Percentiles rank a stretch among this genome's conserved stretches.
phyloP scores from a whole-genome alignment of 37 sponge, comb jelly and placozoan genomes.

The Petrosia ficiformis region DNA sequence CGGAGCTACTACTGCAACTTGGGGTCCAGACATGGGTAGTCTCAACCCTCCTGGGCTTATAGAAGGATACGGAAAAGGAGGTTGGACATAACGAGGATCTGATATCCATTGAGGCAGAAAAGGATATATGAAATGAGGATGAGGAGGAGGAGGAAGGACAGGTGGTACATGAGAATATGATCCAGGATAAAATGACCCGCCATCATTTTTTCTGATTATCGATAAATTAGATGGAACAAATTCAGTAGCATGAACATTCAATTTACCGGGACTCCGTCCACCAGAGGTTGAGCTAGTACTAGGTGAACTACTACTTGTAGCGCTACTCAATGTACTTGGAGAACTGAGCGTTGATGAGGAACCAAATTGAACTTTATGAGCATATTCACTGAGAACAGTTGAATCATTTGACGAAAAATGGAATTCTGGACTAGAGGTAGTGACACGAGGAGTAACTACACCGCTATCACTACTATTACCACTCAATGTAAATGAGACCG shows the following conservation, averaged over 20 bases:
- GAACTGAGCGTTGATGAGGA: not conserved
- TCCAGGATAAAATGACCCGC: not conserved
- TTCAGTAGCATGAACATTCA: slow-evolving; percentile 9
- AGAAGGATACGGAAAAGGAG: not conserved
- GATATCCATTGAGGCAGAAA: too few relatives aligned
- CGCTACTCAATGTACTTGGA: not conserved
- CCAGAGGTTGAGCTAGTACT: not conserved
- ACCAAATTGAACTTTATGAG: not conserved
- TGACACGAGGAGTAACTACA: too few relatives aligned
- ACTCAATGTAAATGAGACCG: too few relatives aligned
- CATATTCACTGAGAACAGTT: not conserved
- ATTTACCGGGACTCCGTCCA: not conserved
- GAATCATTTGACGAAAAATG: not conserved
- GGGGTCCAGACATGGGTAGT: not conserved
- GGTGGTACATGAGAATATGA: not conserved
- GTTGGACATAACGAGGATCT: not conserved
- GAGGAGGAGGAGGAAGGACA: not conserved
- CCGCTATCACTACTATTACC: too few relatives aligned
- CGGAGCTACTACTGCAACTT: not conserved
- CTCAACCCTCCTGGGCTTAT: not conserved
- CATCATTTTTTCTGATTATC: not conserved
- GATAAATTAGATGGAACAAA: slow-evolving; percentile 4
- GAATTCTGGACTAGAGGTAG: not conserved
- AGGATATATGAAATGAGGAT: not conserved
- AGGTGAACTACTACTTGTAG: too few relatives aligned